Evolutionary conservation across 2,113 vertebrate species (phyloP), one percentile per base, ranked within the genome.

Genomic region (Mormyrus lacerda): DNA sequence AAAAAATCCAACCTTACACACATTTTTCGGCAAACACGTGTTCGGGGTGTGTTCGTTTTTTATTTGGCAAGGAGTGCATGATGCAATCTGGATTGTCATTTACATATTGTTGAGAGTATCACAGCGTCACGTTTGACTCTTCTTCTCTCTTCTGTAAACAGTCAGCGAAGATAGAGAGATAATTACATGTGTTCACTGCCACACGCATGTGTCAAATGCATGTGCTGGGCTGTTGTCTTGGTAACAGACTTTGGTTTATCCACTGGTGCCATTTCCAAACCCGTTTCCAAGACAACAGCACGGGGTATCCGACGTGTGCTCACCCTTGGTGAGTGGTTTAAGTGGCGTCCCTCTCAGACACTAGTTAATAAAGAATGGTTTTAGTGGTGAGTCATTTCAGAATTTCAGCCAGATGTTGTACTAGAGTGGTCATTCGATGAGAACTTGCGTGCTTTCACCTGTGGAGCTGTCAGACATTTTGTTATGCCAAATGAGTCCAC

Each of bases 181-280:
- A 87, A 35, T 53, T 87, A 53, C 44, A 31, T 53, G 85, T 51
- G 48, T 87, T 42, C 87, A 45, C 39, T 53, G 88, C 69, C 69
- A 82, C 69, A 82, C 21, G 35, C 50, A 84, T 55, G 42, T 51
- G 24, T 83, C 35, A 35, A 89, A 5, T 89, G 50, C 76, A 31
- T 85, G 51, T 47, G 51, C 88, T 85, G 76, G 24, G 53, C 88
- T 85, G 88, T 89, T 89, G 88, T 83, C 88, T 89, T 85, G 79
- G 88, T 50, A 89, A 89, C 88, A 89, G 76, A 89, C 88, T 89
- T 61, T 39, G 79, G 76, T 47, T 79, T 51, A 58, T 84, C 50
- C 50, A 27, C 50, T 45, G 39, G 79, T 31, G 48, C 79, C 88
- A 89, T 89, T 89, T 87, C 35, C 39, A 87, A 87, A 65, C 27